Conservation (phyloP, 2,113 vertebrate genomes). For the Hydropotes inermis region DNA sequence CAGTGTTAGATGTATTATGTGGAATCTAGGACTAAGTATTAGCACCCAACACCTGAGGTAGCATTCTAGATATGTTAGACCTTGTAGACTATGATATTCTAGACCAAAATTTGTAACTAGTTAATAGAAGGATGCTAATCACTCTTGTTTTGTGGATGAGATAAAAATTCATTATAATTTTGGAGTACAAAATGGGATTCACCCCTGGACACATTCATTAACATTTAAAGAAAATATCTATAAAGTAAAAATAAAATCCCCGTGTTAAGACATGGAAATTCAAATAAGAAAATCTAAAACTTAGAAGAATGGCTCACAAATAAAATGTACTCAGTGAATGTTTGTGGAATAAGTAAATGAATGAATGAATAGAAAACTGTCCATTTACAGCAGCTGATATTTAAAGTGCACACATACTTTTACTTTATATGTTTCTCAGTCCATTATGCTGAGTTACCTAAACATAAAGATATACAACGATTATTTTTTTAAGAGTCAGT, state of each 20-base stretch:
- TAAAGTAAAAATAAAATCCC: not conserved
- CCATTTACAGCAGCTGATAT: not conserved
- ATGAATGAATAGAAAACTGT: not conserved
- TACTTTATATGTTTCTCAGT: not conserved
- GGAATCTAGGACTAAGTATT: not conserved
- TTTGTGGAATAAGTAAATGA: not conserved
- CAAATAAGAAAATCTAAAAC: not conserved
- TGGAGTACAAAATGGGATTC: not conserved
- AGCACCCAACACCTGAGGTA: not conserved
- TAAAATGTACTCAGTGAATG: not conserved
- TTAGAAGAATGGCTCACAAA: not conserved
- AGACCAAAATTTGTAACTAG: not conserved
- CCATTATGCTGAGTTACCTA: not conserved
- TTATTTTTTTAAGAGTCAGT: not conserved
- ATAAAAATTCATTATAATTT: not conserved
- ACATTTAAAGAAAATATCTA: conserved; percentile 1
- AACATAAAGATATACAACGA: not conserved
- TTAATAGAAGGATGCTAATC: not conserved
- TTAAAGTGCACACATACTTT: not conserved
- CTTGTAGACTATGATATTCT: not conserved
- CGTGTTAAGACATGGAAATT: not conserved
- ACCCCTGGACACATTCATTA: not conserved
- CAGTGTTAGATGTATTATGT: not conserved
- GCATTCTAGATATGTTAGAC: not conserved
- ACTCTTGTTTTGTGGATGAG: not conserved